These are phyloP conservation scores for Cerastoderma edule DNA, from an alignment of 2,888 invertebrate species.

Conservation along the genomic window DNA sequence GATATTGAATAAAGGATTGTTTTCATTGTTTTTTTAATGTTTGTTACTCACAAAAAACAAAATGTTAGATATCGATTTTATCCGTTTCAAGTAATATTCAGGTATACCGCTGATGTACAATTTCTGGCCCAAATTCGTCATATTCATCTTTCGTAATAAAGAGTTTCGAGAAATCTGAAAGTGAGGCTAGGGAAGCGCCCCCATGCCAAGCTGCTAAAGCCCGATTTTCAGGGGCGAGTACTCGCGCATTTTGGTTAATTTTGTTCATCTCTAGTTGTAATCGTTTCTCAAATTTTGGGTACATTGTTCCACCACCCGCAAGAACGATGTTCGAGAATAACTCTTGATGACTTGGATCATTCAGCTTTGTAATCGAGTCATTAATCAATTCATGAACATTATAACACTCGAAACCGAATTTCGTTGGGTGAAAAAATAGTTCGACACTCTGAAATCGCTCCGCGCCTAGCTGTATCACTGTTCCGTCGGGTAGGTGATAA, in stretches of 20 bases:
- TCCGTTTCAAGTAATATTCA: no score
- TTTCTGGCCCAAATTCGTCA: conserved; percentile 19
- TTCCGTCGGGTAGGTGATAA: conserved; percentile 23
- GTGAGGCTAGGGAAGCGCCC: conserved; percentile 15
- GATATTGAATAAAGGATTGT: no score
- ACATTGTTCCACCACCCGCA: conserved; percentile 22
- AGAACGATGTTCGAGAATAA: conserved; percentile 15
- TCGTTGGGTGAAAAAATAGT: conserved; percentile 1
- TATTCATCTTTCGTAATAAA: conserved; percentile 21
- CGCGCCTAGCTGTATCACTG: background rate
- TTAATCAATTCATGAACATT: conserved; percentile 16
- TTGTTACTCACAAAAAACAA: no score
- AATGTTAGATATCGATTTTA: no score
- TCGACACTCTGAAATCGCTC: conserved; percentile 26
- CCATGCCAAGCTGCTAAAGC: conserved; percentile 6
- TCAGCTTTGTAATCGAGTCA: background rate
- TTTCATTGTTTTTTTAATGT: no score
- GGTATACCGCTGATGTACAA: no score
- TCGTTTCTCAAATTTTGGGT: background rate
- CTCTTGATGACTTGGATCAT: background rate
- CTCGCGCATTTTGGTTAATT: background rate
- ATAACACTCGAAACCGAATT: conserved; percentile 4
- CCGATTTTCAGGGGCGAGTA: conserved; percentile 7
- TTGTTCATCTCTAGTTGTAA: conserved; percentile 7
- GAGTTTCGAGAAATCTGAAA: background rate